These are phyloP conservation scores for Rhinoraja longicauda DNA, from an alignment of 2,797 vertebrate genomes.

Conservation along the genomic window DNA sequence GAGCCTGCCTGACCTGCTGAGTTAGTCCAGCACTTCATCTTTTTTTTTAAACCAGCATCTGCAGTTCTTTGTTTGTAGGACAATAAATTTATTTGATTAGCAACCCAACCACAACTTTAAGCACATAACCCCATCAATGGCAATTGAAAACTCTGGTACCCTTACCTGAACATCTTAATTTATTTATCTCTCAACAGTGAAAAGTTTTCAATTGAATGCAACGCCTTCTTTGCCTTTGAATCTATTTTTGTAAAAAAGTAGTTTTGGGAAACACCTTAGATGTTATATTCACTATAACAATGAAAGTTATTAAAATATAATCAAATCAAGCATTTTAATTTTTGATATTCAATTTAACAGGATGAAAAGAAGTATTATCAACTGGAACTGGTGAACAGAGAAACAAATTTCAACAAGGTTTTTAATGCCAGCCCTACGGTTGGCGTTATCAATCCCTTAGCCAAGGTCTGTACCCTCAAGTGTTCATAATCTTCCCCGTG, in stretches of 20 bases:
- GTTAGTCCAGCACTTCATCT: too few species aligned
- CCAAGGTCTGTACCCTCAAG: constrained; percentile 73
- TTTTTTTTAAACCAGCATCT: too few species aligned
- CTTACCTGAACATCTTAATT: neutral
- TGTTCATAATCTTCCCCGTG: constrained; percentile 33
- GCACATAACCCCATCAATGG: neutral
- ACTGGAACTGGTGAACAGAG: constrained; percentile 95
- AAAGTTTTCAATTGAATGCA: neutral
- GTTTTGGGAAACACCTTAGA: neutral
- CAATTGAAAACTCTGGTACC: neutral
- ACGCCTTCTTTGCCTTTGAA: neutral
- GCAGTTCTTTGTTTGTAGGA: too few species aligned
- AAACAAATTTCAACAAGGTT: constrained; percentile 99
- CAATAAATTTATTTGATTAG: neutral
- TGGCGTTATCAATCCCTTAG: constrained; percentile 95
- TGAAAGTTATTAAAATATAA: neutral
- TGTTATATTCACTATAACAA: neutral
- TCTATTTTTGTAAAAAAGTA: neutral
- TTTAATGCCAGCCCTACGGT: constrained; percentile 95
- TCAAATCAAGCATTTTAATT: constrained; percentile 13
- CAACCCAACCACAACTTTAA: neutral
- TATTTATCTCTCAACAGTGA: neutral
- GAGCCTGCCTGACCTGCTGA: too few species aligned
- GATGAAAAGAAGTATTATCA: constrained; percentile 99
- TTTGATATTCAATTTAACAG: constrained; percentile 54